phyloP scores from a whole-genome alignment of 2,113 vertebrate species.

The Dasyurus viverrinus region DNA sequence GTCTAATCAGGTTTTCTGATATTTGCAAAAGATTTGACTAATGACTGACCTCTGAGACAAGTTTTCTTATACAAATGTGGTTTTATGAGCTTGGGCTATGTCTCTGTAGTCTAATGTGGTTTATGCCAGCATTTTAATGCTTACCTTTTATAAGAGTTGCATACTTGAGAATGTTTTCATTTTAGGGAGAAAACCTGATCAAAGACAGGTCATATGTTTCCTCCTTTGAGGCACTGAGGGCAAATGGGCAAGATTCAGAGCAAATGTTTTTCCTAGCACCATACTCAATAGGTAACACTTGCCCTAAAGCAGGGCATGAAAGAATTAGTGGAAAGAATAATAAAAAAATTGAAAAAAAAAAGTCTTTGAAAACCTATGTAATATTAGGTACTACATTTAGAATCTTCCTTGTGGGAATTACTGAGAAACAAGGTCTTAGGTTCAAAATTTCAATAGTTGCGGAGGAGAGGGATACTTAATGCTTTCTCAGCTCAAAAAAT shows the following conservation, averaged over 20 bases:
- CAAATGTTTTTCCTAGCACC: conserved; percentile 76
- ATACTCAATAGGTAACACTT: conserved; percentile 80
- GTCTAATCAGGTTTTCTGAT: conserved; percentile 66
- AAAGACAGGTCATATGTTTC: conserved; percentile 79
- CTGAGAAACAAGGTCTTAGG: neutral
- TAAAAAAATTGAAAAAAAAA: conserved; percentile 74
- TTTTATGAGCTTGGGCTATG: conserved; percentile 77
- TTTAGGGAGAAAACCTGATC: conserved; percentile 76
- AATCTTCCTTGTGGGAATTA: neutral
- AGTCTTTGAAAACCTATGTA: conserved; percentile 75
- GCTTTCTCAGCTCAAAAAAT: neutral
- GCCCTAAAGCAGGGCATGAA: conserved; percentile 77
- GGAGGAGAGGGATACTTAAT: neutral
- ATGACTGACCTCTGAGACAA: conserved; percentile 46
- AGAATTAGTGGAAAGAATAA: conserved; percentile 77
- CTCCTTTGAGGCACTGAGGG: conserved; percentile 71
- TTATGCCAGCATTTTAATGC: conserved; percentile 75
- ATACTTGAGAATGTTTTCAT: conserved; percentile 80
- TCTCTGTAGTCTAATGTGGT: conserved; percentile 77
- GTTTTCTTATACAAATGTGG: conserved; percentile 57
- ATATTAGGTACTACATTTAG: conserved; percentile 64
- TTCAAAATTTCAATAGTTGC: neutral
- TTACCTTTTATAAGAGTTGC: conserved; percentile 79
- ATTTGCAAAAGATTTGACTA: conserved; percentile 65
- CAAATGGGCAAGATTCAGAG: conserved; percentile 76